phyloP scores from a whole-genome alignment of 2,113 vertebrate species.

The Nycticorax nycticorax region DNA sequence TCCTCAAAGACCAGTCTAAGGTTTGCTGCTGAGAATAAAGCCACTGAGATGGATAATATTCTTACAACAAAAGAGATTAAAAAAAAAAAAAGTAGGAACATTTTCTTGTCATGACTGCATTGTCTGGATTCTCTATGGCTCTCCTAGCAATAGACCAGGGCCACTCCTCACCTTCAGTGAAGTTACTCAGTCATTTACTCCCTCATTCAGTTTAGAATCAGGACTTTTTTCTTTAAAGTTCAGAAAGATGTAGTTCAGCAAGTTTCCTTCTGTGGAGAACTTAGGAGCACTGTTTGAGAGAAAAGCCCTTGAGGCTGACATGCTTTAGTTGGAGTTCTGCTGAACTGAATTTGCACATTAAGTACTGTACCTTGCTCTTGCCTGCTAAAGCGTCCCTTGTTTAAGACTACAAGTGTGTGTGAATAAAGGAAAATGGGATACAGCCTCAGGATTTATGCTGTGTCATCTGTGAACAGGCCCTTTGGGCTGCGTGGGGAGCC shows the following conservation, averaged over 20 bases:
- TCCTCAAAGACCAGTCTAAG: not conserved
- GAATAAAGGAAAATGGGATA: not conserved
- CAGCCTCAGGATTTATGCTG: not conserved
- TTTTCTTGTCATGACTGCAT: not conserved
- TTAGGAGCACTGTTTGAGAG: slow-evolving; percentile 24
- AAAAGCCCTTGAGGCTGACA: slow-evolving; percentile 27
- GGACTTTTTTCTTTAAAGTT: slow-evolving; percentile 40
- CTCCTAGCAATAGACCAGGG: not conserved
- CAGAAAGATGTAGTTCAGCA: slow-evolving; percentile 43
- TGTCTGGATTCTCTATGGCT: slow-evolving; percentile 1
- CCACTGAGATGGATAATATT: not conserved
- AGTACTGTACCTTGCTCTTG: not conserved
- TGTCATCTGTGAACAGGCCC: not conserved
- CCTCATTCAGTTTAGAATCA: slow-evolving; percentile 21
- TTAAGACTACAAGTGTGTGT: not conserved
- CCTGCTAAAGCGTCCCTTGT: not conserved
- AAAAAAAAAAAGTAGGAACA: not conserved
- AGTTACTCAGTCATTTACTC: slow-evolving; percentile 32
- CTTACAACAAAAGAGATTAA: not conserved
- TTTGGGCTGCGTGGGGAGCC: not conserved
- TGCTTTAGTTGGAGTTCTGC: slow-evolving; percentile 42
- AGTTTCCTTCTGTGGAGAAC: slow-evolving; percentile 34
- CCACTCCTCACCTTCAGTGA: slow-evolving; percentile 8
- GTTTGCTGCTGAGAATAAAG: slow-evolving; percentile 47
- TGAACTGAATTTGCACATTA: slow-evolving; percentile 41